phyloP scores from a whole-genome alignment of 2,888 invertebrate species.

The Watsonalla binaria region DNA sequence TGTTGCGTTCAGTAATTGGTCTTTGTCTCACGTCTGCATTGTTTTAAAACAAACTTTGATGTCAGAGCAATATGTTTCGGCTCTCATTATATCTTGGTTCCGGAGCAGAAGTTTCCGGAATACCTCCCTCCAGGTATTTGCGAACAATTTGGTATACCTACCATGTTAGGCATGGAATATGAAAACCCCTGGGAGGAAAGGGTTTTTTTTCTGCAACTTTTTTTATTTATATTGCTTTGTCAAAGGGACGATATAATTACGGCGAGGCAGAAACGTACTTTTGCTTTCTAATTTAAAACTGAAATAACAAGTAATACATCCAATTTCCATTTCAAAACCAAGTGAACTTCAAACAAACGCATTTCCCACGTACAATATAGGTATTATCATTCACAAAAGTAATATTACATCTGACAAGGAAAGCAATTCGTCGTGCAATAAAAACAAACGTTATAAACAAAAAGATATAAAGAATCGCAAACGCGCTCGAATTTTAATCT shows the following conservation, averaged over 20 bases:
- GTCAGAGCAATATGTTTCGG: not conserved
- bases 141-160: not conserved
- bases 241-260: too few relatives aligned
- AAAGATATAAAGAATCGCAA: constrained; percentile 21
- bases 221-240: too few relatives aligned
- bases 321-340: not conserved
- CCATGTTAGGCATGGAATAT: too few relatives aligned
- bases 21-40: constrained; percentile 47
- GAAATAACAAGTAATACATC: too few relatives aligned
- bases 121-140: not conserved
- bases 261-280: too few relatives aligned
- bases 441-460: constrained; percentile 14
- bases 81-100: not conserved
- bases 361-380: not conserved
- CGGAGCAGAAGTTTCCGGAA: not conserved
- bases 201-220: too few relatives aligned
- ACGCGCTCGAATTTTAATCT: constrained; percentile 30
- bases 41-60: constrained; percentile 35
- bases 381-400: not conserved
- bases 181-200: too few relatives aligned
- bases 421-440: constrained; percentile 6
- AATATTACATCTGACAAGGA: not conserved
- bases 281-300: too few relatives aligned
- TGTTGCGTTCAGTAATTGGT: constrained; percentile 51
- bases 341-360: not conserved